Evolutionary conservation across 2,888 invertebrate genomes (phyloP).

Genomic region (Lycocerus yunnanus): DNA sequence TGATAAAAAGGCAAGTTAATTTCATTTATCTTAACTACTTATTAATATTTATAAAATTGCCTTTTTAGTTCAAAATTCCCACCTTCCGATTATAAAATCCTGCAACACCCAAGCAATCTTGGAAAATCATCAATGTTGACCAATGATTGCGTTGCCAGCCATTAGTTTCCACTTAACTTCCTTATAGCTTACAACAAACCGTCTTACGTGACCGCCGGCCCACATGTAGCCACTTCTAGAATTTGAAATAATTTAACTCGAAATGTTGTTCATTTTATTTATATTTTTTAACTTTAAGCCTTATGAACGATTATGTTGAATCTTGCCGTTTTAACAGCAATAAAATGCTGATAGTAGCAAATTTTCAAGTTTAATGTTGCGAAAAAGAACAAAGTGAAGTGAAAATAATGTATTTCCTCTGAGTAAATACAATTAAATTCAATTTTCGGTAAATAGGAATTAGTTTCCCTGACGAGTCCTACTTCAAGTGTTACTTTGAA

Average conservation of each 20-base stretch:
- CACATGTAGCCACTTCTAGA: constrained; percentile 34
- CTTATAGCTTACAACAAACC: constrained; percentile 6
- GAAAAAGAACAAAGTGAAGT: constrained; percentile 32
- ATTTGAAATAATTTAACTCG: constrained; percentile 29
- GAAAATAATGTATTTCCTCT: constrained; percentile 30
- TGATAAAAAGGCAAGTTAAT: constrained; percentile 1
- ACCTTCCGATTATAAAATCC: constrained; percentile 12
- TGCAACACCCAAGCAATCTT: not conserved
- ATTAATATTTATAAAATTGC: constrained; percentile 5
- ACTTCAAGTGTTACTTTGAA: constrained; percentile 35
- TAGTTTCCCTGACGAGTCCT: constrained; percentile 29
- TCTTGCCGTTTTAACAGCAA: constrained; percentile 24
- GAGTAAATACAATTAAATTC: constrained; percentile 33
- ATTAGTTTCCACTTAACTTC: constrained; percentile 14
- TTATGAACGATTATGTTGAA: constrained; percentile 20
- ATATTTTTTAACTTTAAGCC: constrained; percentile 17
- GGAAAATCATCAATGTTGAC: constrained; percentile 2
- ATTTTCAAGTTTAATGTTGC: constrained; percentile 30
- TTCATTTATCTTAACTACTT: constrained; percentile 1
- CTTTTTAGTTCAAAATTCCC: constrained; percentile 9
- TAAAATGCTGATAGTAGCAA: constrained; percentile 30
- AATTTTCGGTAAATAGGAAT: constrained; percentile 31
- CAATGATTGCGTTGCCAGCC: constrained; percentile 12
- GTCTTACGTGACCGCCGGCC: constrained; percentile 32
- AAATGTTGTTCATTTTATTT: constrained; percentile 32